Evolutionary conservation across 2,888 invertebrate species (phyloP), one percentile per base, ranked within the genome.

Genomic region (Allacma fusca): DNA sequence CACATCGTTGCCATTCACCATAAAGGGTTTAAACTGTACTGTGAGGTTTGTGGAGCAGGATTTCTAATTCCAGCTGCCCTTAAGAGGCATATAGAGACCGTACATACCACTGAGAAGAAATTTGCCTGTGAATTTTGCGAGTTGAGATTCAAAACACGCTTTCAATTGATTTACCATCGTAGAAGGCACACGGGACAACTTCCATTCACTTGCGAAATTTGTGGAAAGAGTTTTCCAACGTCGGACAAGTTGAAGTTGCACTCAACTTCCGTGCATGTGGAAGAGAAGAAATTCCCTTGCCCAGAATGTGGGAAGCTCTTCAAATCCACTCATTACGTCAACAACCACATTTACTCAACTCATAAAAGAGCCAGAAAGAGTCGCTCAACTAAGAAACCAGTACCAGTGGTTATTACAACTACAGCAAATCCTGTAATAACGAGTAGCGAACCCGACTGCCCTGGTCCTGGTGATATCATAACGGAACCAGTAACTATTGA

Each of bases 41-140:
- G 75, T 23, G 68, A 75, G 19, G 13, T 68, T 28, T 75, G 75
- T n/a, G 68, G 68, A 19, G n/a, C 12, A 24, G 75, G 75, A 2
- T 75, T 75, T 68, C 75, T 67, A 68, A 67, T 67, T 1, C 23
- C 44, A 1, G 26, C 24, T 21, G 67, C 50, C 50, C 44, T 75
- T 0, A 68, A 75, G 44, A 67, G 75, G 13, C 75, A 75, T 40
- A 9, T 50, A 1, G 28, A 26, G 5, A 44, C 21, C 23, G 75
- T 75, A 0, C 75, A 75, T n/a, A 26, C 68, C 4, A 57, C 9
- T 13, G 65, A 50, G 16, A 75, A 75, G 26, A 43, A 28, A 19
- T 75, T 24, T 68, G 69, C 68, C 26, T 75, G 75, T 26, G 59
- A 75, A 5, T 21, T 68, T n/a, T 75, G 75, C 29, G 26, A 75